Conservation (phyloP, 2,797 vertebrate genomes). For the Nyctalus aviator region DNA sequence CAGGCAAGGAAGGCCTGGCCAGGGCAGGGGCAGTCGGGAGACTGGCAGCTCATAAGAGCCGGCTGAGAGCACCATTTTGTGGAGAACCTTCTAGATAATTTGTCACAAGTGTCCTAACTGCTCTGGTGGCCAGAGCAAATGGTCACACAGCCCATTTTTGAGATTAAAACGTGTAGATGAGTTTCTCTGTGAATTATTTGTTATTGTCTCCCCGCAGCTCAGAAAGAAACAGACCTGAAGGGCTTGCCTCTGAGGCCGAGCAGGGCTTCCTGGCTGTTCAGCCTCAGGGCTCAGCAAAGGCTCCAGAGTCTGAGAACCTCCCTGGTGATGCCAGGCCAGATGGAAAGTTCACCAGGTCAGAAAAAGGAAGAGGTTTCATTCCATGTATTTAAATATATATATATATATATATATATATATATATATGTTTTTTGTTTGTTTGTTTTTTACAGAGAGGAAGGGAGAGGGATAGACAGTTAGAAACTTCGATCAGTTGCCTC, state of each 20-base stretch:
- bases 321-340: conserved; percentile 67
- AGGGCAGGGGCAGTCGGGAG: conserved; percentile 7
- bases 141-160: background rate
- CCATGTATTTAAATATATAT: conserved; percentile 62
- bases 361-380: conserved; percentile 75
- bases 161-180: conserved; percentile 60
- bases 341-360: conserved; percentile 77
- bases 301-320: conserved; percentile 69
- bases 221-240: conserved; percentile 7
- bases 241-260: conserved; percentile 32
- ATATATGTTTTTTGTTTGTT: no score
- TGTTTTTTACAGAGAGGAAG: no score
- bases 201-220: conserved; percentile 50
- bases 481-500: no score
- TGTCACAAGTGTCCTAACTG: conserved; percentile 41
- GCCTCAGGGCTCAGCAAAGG: conserved; percentile 66
- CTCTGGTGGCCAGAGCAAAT: conserved; percentile 2
- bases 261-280: conserved; percentile 63
- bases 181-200: conserved; percentile 56
- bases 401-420: no score
- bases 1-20: conserved; percentile 29
- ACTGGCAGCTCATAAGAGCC: background rate
- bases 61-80: background rate
- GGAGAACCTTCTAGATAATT: conserved; percentile 55
- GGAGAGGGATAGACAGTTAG: no score